Evolutionary conservation across 2,888 invertebrate species (phyloP).

Genomic region (Diachrysia chrysitis): DNA sequence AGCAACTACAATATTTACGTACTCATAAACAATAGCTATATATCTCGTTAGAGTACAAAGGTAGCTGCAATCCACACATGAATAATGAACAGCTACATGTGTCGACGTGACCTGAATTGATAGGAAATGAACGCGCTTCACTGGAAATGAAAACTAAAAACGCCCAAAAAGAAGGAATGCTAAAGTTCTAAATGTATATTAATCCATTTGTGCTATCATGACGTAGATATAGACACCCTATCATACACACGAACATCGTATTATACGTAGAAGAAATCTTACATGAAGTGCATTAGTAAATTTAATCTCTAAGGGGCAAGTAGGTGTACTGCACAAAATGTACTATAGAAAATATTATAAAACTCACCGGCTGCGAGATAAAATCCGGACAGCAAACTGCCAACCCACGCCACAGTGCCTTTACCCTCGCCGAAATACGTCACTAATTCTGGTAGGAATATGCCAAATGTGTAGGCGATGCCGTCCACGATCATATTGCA

Average conservation of each 20-base stretch:
- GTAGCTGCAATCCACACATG: constrained; percentile 46
- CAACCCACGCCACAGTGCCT: constrained; percentile 97
- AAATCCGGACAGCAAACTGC: constrained; percentile 97
- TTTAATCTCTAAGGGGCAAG: too few species aligned
- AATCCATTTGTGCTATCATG: too few species aligned
- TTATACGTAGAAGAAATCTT: background rate
- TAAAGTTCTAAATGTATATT: too few species aligned
- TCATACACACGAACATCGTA: background rate
- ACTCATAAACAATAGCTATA: constrained; percentile 30
- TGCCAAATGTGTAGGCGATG: constrained; percentile 99
- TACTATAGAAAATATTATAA: constrained; percentile 14
- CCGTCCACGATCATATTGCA: constrained; percentile 99
- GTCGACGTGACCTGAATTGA: constrained; percentile 75
- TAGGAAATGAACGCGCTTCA: constrained; percentile 66
- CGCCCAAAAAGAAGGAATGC: constrained; percentile 46
- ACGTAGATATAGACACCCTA: background rate
- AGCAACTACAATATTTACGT: constrained; percentile 30
- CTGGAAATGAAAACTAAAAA: constrained; percentile 35
- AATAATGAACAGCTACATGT: constrained; percentile 64
- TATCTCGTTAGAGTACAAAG: constrained; percentile 23
- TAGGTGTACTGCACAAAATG: background rate
- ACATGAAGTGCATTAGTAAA: too few species aligned
- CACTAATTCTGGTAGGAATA: constrained; percentile 95
- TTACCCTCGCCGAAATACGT: constrained; percentile 95
- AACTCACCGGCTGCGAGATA: constrained; percentile 96